phyloP scores from a whole-genome alignment of 1,140 invertebrate species.

The Marisa cornuarietis region DNA sequence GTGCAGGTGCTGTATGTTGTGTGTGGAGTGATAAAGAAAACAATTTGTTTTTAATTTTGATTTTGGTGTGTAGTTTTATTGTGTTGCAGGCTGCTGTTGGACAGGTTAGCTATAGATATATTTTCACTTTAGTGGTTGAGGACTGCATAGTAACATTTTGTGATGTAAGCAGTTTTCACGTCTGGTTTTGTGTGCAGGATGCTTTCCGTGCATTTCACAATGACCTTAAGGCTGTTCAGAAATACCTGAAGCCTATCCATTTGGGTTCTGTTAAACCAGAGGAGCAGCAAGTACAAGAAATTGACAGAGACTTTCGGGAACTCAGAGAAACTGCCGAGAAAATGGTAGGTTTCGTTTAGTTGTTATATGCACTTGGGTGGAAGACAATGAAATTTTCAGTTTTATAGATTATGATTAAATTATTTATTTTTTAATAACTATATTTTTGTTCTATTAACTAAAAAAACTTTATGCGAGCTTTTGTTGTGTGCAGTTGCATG shows the following conservation, averaged over 20 bases:
- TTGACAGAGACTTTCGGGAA: conserved; percentile 58
- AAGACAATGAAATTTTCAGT: background rate
- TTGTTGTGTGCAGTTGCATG: background rate
- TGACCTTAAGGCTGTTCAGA: conserved; percentile 50
- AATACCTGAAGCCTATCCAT: conserved; percentile 60
- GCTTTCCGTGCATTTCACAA: conserved; percentile 63
- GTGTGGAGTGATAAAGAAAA: no score
- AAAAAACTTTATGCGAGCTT: no score
- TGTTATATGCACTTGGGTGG: background rate
- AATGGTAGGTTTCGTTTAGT: conserved; percentile 47
- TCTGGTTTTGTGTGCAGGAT: conserved; percentile 48
- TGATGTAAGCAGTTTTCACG: conserved; percentile 59
- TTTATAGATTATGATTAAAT: background rate
- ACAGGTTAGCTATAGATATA: no score
- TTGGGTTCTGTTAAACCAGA: conserved; percentile 45
- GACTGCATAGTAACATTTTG: background rate
- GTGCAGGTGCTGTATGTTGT: no score
- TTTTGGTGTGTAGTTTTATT: no score
- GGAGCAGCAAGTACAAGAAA: conserved; percentile 25
- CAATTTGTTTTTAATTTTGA: no score
- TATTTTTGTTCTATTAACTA: no score
- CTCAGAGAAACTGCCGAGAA: conserved; percentile 55
- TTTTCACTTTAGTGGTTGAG: no score
- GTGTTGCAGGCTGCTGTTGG: no score
- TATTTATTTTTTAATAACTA: background rate